Conservation (phyloP, 2,888 invertebrate genomes). For the Sycophila texana region DNA sequence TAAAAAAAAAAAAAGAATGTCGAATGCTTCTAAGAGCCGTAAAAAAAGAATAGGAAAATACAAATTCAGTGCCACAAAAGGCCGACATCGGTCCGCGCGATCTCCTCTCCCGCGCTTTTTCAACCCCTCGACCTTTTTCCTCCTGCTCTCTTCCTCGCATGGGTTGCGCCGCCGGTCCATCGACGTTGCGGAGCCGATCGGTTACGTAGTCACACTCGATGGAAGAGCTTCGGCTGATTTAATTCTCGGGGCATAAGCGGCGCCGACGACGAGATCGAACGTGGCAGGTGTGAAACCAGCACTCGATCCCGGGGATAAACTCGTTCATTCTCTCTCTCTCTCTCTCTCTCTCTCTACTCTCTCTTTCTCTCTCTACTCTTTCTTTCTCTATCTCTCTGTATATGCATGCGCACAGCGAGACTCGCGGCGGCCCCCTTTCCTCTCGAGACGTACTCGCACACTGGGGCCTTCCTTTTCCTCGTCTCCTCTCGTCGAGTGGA, state of each 20-base stretch:
- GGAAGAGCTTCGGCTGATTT: conserved; percentile 50
- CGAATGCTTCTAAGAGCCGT: neutral
- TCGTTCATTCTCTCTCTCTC: neutral
- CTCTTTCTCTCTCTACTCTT: too few species aligned
- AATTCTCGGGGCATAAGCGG: conserved; percentile 55
- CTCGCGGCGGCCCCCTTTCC: neutral
- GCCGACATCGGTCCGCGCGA: conserved; percentile 24
- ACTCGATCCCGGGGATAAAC: conserved; percentile 29
- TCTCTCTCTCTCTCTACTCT: neutral
- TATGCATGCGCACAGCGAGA: neutral
- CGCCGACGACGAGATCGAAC: conserved; percentile 15
- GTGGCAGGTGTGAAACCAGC: conserved; percentile 46
- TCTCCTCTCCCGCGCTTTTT: conserved; percentile 21
- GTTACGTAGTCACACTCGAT: neutral
- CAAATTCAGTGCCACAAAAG: conserved; percentile 32
- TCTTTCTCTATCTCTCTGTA: too few species aligned
- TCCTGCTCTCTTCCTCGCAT: neutral
- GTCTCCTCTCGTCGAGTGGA: conserved; percentile 14
- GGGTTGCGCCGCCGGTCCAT: neutral
- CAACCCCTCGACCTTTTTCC: neutral
- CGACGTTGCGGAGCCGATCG: conserved; percentile 12
- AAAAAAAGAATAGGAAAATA: conserved; percentile 27
- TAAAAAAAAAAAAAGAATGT: conserved; percentile 22
- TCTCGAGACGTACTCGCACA: neutral
- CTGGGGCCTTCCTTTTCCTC: conserved; percentile 1